Percentiles rank a stretch among this genome's conserved stretches.
Evolutionary conservation across 2,888 invertebrate genomes (phyloP).

Genomic region (Rhimphoctona megacephalus): DNA sequence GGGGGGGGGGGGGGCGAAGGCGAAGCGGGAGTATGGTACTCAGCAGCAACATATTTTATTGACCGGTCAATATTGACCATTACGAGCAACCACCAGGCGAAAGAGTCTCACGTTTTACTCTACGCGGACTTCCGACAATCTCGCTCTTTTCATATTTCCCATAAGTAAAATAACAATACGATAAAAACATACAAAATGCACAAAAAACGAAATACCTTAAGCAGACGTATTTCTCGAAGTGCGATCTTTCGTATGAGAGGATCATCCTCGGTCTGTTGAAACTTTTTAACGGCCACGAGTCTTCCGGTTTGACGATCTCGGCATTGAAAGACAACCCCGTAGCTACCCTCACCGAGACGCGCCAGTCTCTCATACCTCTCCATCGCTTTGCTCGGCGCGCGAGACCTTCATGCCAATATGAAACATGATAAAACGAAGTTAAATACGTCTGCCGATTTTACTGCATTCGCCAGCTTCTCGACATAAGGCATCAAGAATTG

Average conservation of each 20-base stretch:
- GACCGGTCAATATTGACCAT: slow-evolving; percentile 83
- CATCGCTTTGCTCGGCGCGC: slow-evolving; percentile 94
- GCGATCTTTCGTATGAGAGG: slow-evolving; percentile 98
- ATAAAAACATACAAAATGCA: slow-evolving; percentile 39
- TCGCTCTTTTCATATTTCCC: not conserved
- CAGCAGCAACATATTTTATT: slow-evolving; percentile 73
- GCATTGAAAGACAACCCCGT: slow-evolving; percentile 98
- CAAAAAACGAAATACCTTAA: slow-evolving; percentile 89
- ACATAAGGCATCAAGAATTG: too few species aligned
- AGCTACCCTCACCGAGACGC: slow-evolving; percentile 97
- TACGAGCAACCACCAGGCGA: not conserved
- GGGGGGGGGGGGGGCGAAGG: not conserved
- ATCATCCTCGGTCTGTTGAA: slow-evolving; percentile 98
- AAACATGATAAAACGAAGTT: slow-evolving; percentile 36
- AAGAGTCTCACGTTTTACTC: slow-evolving; percentile 61
- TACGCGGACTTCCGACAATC: not conserved
- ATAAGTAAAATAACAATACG: not conserved
- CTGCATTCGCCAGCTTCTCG: not conserved
- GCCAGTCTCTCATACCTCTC: slow-evolving; percentile 97
- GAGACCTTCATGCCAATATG: slow-evolving; percentile 87
- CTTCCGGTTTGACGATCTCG: slow-evolving; percentile 97
- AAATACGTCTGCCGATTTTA: not conserved
- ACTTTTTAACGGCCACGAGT: slow-evolving; percentile 98
- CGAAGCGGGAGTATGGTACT: not conserved
- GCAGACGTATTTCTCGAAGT: slow-evolving; percentile 95